These are phyloP conservation scores for Heterotilapia buettikoferi DNA, from an alignment of 2,113 vertebrate species.

Conservation along the genomic window DNA sequence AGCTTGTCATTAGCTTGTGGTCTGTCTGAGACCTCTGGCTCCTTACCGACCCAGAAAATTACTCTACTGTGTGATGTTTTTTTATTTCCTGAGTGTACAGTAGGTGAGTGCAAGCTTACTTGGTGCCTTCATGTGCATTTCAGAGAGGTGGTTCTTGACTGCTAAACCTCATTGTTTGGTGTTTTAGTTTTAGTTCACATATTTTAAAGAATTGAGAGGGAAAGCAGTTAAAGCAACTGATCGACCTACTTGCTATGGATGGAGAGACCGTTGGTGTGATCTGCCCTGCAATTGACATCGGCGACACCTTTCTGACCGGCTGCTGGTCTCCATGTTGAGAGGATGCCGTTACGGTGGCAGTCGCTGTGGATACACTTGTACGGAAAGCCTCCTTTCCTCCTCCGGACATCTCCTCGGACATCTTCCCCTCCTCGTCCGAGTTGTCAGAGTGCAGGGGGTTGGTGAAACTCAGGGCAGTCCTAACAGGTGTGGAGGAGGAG, in stretches of 20 bases:
- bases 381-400: conserved; percentile 9
- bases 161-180: not conserved
- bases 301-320: conserved; percentile 80
- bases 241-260: conserved; percentile 80
- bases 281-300: conserved; percentile 89
- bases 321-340: conserved; percentile 67
- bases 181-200: not conserved
- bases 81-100: not conserved
- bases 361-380: conserved; percentile 79
- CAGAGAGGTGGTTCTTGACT: not conserved
- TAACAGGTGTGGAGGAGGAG: conserved; percentile 53
- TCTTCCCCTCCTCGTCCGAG: conserved; percentile 84
- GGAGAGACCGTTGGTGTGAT: conserved; percentile 43
- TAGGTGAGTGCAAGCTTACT: not conserved
- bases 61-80: not conserved
- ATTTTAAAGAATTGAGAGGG: not conserved
- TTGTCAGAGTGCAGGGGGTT: conserved; percentile 94
- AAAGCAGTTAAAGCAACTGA: not conserved
- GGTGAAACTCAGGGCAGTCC: conserved; percentile 88
- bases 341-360: conserved; percentile 78
- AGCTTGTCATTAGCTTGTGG: conserved; percentile 11
- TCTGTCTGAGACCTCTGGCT: not conserved
- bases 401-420: conserved; percentile 51
- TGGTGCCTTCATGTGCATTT: not conserved
- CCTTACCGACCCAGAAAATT: not conserved